These are phyloP conservation scores for Bovichtus variegatus DNA, from an alignment of 2,797 vertebrate genomes.

Conservation along the genomic window DNA sequence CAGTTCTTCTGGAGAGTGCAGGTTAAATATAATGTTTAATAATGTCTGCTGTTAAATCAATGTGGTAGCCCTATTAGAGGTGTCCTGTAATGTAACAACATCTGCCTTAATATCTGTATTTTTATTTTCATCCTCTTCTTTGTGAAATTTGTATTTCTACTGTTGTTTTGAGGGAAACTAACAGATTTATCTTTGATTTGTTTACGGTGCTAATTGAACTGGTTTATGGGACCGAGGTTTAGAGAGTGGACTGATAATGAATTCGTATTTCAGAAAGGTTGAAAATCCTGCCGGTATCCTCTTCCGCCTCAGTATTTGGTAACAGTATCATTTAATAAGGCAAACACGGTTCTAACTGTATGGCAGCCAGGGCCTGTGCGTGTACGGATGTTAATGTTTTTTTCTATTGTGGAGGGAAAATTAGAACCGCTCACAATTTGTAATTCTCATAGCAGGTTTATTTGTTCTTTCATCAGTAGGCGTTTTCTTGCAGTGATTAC, in stretches of 20 bases:
- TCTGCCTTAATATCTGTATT: neutral
- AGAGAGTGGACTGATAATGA: neutral
- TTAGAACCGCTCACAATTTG: constrained; percentile 2
- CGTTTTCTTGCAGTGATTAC: neutral
- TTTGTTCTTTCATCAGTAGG: constrained; percentile 28
- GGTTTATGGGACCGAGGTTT: neutral
- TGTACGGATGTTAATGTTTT: constrained; percentile 6
- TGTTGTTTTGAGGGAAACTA: neutral
- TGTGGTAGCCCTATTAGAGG: neutral
- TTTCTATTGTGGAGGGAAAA: constrained; percentile 9
- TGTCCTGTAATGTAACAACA: neutral
- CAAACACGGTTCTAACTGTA: neutral
- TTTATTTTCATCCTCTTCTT: neutral
- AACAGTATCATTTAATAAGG: neutral
- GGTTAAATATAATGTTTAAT: neutral
- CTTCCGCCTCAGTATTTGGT: neutral
- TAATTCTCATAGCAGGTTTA: constrained; percentile 23
- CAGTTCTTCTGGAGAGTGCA: neutral
- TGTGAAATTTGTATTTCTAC: neutral
- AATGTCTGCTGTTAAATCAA: neutral
- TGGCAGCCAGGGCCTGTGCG: neutral
- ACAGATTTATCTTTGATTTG: neutral
- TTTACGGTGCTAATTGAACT: neutral
- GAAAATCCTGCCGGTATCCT: neutral
- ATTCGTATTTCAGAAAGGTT: neutral